These are phyloP conservation scores for Corythornis cristatus DNA, from an alignment of 2,113 vertebrate genomes.

Conservation along the genomic window DNA sequence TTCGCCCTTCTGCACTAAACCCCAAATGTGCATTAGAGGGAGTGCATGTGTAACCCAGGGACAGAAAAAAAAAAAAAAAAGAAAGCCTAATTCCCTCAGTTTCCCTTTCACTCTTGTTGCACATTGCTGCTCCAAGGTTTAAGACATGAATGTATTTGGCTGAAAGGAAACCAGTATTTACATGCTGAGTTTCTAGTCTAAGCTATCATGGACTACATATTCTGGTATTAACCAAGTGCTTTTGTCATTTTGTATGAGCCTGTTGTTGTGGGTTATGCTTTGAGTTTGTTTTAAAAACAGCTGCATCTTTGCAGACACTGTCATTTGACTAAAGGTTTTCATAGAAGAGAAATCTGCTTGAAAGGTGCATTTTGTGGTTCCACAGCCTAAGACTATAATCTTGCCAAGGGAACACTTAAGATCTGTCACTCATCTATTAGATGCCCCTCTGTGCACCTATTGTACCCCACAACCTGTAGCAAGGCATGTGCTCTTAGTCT, in stretches of 20 bases:
- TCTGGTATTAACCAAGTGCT: not conserved
- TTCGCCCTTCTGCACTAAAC: constrained; percentile 47
- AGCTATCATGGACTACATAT: not conserved
- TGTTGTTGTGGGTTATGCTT: not conserved
- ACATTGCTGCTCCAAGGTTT: not conserved
- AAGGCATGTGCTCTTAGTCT: not conserved
- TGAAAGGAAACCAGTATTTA: not conserved
- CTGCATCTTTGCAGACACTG: not conserved
- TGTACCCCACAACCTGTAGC: not conserved
- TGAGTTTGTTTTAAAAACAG: not conserved
- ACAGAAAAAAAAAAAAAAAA: not conserved
- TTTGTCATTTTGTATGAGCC: not conserved
- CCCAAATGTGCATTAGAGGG: not conserved
- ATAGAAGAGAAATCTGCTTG: not conserved
- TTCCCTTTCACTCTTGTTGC: not conserved
- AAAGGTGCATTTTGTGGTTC: not conserved
- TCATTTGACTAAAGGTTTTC: not conserved
- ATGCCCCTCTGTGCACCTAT: rapidly evolving
- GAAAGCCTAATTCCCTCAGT: not conserved
- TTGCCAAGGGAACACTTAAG: not conserved
- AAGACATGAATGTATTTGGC: not conserved
- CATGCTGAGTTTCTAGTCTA: not conserved
- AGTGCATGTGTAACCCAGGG: constrained; percentile 5
- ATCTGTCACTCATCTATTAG: not conserved
- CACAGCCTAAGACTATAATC: not conserved